Base-by-base conservation (phyloP, 2,888 invertebrate species). In the Luperina nickerlii region DNA sequence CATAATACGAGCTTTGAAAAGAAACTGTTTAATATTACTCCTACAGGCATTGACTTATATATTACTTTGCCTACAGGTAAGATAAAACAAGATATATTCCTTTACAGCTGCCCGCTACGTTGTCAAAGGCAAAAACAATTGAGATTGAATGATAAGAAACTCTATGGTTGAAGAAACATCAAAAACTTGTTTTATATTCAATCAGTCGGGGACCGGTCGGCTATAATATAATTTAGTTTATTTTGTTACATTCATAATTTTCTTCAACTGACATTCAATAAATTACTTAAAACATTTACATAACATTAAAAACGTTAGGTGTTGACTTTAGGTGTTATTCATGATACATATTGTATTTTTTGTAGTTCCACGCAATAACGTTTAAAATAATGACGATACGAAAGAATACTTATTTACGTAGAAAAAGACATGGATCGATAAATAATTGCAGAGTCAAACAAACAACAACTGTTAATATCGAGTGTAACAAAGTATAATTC, bases 131-230 rank as follows among this genome's bases (percentile, higher is more conserved):
- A 85, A 86, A 82, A 89, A 91, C 86, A 91, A 89, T 88, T 82
- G 85, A 89, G 84, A 91, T 90, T 87, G 76, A 85, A 86, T 84
- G 86, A 89, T 89, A 90, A 86, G 86, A 81, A 86, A 84, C 88
- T 88, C 85, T 68, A 83, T 79, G 84, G 83, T 80, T 79, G 86
- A 67, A 83, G 85, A 81, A 88, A 90, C 87, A 88, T 89, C 87
- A 90, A 90, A 88, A 89, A 90, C 89, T 86, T 89, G 89, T 90
- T 91, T 88, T 83, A 86, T 88, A 88, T 90, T 91, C 87, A 87
- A 90, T 90, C 82, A 89, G 74, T 83, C 74, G 72, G 63, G 70
- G 85, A 87, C 85, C 85, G 85, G 87, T 87, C 81, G 79, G 69
- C 81, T 80, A 73, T 83, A 86, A 84, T 79, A 88, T 73, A 86